A percentile compares a stretch with the other conserved stretches of the same genome.
phyloP scores from a whole-genome alignment of 2,888 invertebrate species.

The Eristalis intricaria region DNA sequence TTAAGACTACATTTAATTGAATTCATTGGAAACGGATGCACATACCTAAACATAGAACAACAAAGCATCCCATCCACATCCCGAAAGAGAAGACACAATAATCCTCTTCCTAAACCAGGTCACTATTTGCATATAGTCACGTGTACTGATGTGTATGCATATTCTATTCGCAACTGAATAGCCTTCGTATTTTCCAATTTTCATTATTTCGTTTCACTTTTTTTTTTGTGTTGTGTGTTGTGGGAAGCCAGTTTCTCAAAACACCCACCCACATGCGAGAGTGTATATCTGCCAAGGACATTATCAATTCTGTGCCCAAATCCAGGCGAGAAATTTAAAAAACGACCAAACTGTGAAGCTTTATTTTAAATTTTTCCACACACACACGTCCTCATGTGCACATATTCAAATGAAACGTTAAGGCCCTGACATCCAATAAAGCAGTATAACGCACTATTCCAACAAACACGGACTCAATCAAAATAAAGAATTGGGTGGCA shows the following conservation, averaged over 20 bases:
- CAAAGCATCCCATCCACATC: neutral
- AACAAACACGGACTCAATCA: neutral
- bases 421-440: conserved; percentile 42
- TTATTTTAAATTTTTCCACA: conserved; percentile 40
- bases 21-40: neutral
- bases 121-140: neutral
- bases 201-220: conserved; percentile 2
- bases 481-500: neutral
- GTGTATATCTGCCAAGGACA: conserved; percentile 35
- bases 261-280: neutral
- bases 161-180: neutral
- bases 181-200: conserved; percentile 25
- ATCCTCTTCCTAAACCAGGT: neutral
- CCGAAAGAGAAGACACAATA: neutral
- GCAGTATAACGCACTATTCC: neutral
- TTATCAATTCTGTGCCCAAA: conserved; percentile 49
- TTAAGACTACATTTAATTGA: neutral
- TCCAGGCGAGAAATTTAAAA: conserved; percentile 18
- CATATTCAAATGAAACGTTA: neutral
- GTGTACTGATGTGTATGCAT: neutral
- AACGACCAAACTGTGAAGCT: conserved; percentile 14
- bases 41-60: neutral
- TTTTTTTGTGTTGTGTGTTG: neutral
- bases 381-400: neutral
- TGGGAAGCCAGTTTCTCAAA: neutral